Base-by-base conservation (phyloP, 2,888 invertebrate species). In the Nemapogon koenigi region DNA sequence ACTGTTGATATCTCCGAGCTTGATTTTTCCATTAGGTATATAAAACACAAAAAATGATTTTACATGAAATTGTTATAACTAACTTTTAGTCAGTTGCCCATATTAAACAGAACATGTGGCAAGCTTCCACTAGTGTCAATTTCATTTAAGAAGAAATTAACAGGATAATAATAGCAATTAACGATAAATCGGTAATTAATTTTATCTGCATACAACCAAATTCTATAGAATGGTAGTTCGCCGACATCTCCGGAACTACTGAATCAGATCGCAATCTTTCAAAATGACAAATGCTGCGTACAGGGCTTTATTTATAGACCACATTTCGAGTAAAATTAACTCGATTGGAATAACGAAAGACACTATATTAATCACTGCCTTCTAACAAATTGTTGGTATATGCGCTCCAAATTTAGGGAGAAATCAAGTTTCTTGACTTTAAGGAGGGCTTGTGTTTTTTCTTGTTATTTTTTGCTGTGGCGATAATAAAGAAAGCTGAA, bases 221-320 rank as follows among this genome's bases (percentile, higher is more conserved):
- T n/a, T n/a, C n/a, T n/a, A 28, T 31, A 33, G n/a, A 32, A 41
- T 36, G 38, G 41, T 36, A 28, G 32, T 33, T 38, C 38, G 42
- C 41, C 47, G 42, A 43, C 25, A 28, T 14, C 44, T 40, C 52
- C 56, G 59, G 61, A 66, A 59, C 59, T 59, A 62, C 58, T 59
- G 63, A 63, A 64, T 64, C 59, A 62, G 57, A 65, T 62, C 59
- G 59, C 59, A 59, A 71, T 71, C 65, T 62, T 62, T 68, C 61
- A 64, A 62, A 62, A 65, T 62, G 63, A 68, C 63, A 62, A 63
- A 70, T 63, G 55, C 56, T 55, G 46, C 47, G 46, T 45, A 44
- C 52, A 44, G 50, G 50, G 51, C 55, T 51, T 62, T 67, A 66
- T 69, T 69, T 63, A 66, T 62, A 49, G 60, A 52, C 49, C 48